These are phyloP conservation scores for Hyphantria cunea DNA, from an alignment of 1,140 invertebrate species.

Conservation along the genomic window DNA sequence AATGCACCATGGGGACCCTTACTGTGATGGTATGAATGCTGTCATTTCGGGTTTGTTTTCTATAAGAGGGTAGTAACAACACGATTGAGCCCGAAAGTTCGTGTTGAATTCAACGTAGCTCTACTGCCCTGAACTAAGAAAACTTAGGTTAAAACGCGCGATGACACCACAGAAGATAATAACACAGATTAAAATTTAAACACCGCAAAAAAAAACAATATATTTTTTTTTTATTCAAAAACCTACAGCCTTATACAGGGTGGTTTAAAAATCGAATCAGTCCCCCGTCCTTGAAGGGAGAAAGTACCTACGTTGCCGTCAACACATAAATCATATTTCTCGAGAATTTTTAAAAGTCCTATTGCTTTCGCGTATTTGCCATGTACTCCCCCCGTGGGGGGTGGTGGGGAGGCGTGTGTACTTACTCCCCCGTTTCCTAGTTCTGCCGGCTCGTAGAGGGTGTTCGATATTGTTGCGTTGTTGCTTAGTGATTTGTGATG, in stretches of 20 bases:
- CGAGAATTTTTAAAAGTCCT: slow-evolving; percentile 82
- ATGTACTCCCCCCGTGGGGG: slow-evolving; percentile 72
- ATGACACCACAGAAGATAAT: not conserved
- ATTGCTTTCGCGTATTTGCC: slow-evolving; percentile 82
- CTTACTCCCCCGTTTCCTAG: slow-evolving; percentile 80
- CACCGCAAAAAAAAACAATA: slow-evolving; percentile 39
- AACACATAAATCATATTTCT: slow-evolving; percentile 82
- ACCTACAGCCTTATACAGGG: slow-evolving; percentile 42
- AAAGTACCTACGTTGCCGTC: slow-evolving; percentile 73
- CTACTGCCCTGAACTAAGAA: too few relatives aligned
- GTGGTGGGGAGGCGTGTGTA: slow-evolving; percentile 65
- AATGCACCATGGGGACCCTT: too few relatives aligned
- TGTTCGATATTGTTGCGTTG: slow-evolving; percentile 32
- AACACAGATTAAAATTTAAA: slow-evolving; percentile 27
- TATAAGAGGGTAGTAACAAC: too few relatives aligned
- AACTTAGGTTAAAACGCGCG: too few relatives aligned
- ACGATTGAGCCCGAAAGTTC: too few relatives aligned
- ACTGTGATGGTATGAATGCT: too few relatives aligned
- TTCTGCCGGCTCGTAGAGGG: slow-evolving; percentile 64
- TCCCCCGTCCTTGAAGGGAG: slow-evolving; percentile 71
- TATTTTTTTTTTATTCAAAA: slow-evolving; percentile 45
- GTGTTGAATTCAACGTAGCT: too few relatives aligned
- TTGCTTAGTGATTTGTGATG: slow-evolving; percentile 41
- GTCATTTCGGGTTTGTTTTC: too few relatives aligned
- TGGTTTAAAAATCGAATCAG: slow-evolving; percentile 81